Evolutionary conservation across 2,797 vertebrate genomes (phyloP), one percentile per base, ranked within the genome.

Genomic region (Poliocrania exsul): DNA sequence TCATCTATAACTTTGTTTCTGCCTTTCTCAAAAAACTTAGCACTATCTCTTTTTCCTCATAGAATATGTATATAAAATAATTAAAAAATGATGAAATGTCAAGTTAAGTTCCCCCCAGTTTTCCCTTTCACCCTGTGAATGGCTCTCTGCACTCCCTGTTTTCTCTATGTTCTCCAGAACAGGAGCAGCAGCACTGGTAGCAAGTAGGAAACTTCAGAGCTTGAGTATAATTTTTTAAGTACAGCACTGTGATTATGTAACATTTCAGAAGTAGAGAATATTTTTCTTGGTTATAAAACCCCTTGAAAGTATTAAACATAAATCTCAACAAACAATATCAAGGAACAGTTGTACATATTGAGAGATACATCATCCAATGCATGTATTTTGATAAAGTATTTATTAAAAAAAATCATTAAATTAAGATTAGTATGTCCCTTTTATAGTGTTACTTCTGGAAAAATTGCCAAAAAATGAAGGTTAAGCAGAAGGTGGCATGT

Each of bases 11-110:
- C 16, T 74, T 72, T 58, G 8, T 49, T 24, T 64, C 42, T n/a
- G 23, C 46, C 33, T 51, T 73, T 77, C 56, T 86, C 10, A 38
- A 65, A 83, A 75, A 49, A 28, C 35, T 54, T 11, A 40, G 16
- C 9, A 56, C 8, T 4, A 3, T 57, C 29, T 64, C 1, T 47
- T 64, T 73, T 84, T 29, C 9, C 31, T 8, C 6, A 9, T 56
- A 47, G 20, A 16, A 21, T 71, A 50, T 51, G 12, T 64, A 67
- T 66, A 29, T 25, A 44, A 79, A 66, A 74, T 54, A 7, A 33
- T 47, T 0, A 0, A 26, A 53, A 69, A 70, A 17, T 16, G 7
- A 28, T 16, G 4, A 64, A 31, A 42, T 40, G 6, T 61, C n/a
- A 37, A 61, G 24, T 56, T 58, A 60, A 53, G 20, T 21, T 81